A percentile compares a stretch with the other conserved stretches of the same genome.
phyloP scores from a whole-genome alignment of 2,113 vertebrate species.

The Galeopterus variegatus region DNA sequence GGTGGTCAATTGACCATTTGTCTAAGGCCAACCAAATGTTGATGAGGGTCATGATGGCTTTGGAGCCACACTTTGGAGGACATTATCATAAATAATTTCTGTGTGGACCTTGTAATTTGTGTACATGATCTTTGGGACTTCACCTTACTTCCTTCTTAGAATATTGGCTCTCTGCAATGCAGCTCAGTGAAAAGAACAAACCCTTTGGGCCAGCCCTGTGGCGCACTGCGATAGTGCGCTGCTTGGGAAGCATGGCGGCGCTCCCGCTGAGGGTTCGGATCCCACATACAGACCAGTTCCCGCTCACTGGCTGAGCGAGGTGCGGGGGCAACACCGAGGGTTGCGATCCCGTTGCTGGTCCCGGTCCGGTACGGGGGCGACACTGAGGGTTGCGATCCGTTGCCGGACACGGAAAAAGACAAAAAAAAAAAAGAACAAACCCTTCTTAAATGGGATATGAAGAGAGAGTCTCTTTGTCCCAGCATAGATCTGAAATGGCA shows the following conservation, averaged over 20 bases:
- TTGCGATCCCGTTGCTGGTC: too few species aligned
- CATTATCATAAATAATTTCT: neutral
- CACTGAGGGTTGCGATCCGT: too few species aligned
- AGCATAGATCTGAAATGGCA: neutral
- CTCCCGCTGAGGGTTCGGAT: too few species aligned
- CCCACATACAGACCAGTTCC: too few species aligned
- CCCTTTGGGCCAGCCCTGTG: too few species aligned
- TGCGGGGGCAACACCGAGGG: too few species aligned
- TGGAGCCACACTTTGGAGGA: neutral
- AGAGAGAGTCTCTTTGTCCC: neutral
- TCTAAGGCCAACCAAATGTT: neutral
- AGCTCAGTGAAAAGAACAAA: neutral
- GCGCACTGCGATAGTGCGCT: too few species aligned
- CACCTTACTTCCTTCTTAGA: neutral
- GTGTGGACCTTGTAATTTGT: neutral
- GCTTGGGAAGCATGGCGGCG: too few species aligned
- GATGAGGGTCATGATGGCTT: neutral
- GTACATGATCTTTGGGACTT: neutral
- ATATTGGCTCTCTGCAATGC: neutral
- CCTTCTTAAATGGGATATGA: neutral
- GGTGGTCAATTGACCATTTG: conserved; percentile 15
- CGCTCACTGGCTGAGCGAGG: too few species aligned
- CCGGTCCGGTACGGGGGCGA: too few species aligned
- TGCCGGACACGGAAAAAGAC: too few species aligned
- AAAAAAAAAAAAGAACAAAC: too few species aligned